phyloP scores from a whole-genome alignment of 2,888 invertebrate genomes.

The Acrocera orbiculus region DNA sequence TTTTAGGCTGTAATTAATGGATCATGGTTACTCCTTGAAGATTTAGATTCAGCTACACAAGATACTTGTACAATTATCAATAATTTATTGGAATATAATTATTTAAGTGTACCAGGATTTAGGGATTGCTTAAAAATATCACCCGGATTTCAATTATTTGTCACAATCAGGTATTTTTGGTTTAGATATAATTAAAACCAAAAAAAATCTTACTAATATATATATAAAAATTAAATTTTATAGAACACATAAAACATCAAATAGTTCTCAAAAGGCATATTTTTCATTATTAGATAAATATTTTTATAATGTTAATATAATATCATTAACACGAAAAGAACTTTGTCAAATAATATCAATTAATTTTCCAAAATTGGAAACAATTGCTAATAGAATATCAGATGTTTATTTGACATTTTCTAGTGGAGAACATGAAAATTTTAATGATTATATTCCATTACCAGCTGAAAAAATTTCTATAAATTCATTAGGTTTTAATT shows the following conservation, averaged over 20 bases:
- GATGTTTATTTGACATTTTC: slow-evolving; percentile 71
- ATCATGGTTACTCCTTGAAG: slow-evolving; percentile 86
- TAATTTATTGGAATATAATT: slow-evolving; percentile 66
- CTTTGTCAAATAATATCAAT: slow-evolving; percentile 51
- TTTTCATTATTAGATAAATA: slow-evolving; percentile 62
- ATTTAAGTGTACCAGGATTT: slow-evolving; percentile 74
- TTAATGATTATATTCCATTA: slow-evolving; percentile 18
- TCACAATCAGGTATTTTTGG: slow-evolving; percentile 68
- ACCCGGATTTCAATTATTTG: slow-evolving; percentile 81
- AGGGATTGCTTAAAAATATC: slow-evolving; percentile 62
- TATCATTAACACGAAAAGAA: slow-evolving; percentile 59
- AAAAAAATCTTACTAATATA: not conserved
- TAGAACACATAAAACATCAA: slow-evolving; percentile 26
- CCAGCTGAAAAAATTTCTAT: slow-evolving; percentile 22
- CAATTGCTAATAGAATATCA: slow-evolving; percentile 57
- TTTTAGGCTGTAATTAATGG: slow-evolving; percentile 56
- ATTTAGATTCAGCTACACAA: slow-evolving; percentile 82
- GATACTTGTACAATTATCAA: slow-evolving; percentile 82
- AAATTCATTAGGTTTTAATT: slow-evolving; percentile 16
- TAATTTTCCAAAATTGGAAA: slow-evolving; percentile 50
- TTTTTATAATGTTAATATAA: slow-evolving; percentile 62
- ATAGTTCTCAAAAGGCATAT: slow-evolving; percentile 36
- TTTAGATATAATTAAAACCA: not conserved
- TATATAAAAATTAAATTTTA: not conserved
- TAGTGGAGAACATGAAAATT: slow-evolving; percentile 19